phyloP scores from a whole-genome alignment of 1,140 invertebrate species.

The Leptoteleia sp. region DNA sequence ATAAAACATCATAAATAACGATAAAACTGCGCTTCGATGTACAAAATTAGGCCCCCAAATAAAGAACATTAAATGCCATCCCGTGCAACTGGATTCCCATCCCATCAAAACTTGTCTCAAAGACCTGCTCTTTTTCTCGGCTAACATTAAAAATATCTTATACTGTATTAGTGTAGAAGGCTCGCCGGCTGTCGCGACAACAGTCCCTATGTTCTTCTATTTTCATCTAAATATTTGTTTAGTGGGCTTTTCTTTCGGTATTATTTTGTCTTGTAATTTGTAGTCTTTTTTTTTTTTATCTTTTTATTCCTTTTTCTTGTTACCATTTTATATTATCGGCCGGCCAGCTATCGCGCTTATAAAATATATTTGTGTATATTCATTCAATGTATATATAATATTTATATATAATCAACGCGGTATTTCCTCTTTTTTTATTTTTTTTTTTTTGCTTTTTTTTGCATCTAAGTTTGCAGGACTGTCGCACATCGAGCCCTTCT shows the following conservation, averaged over 20 bases:
- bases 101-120: slow-evolving; percentile 8
- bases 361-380: slow-evolving; percentile 74
- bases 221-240: slow-evolving; percentile 19
- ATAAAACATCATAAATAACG: slow-evolving; percentile 30
- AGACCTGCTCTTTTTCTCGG: slow-evolving; percentile 24
- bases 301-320: slow-evolving; percentile 6
- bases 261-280: too few relatives aligned
- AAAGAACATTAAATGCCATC: slow-evolving; percentile 20
- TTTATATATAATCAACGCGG: slow-evolving; percentile 33
- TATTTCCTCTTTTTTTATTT: background rate
- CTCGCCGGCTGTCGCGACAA: slow-evolving; percentile 58
- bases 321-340: slow-evolving; percentile 34
- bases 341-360: slow-evolving; percentile 70
- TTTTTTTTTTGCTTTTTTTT: too few relatives aligned
- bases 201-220: slow-evolving; percentile 48
- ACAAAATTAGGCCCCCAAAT: slow-evolving; percentile 50
- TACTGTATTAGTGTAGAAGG: slow-evolving; percentile 70
- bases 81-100: slow-evolving; percentile 17
- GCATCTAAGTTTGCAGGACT: slow-evolving; percentile 63
- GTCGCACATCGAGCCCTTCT: slow-evolving; percentile 69
- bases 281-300: slow-evolving; percentile 4
- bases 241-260: slow-evolving; percentile 1
- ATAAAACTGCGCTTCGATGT: slow-evolving; percentile 39
- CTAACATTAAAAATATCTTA: slow-evolving; percentile 74
- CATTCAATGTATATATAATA: slow-evolving; percentile 71